These are phyloP conservation scores for Hycleus phaleratus DNA, from an alignment of 1,140 invertebrate genomes.

Conservation along the genomic window DNA sequence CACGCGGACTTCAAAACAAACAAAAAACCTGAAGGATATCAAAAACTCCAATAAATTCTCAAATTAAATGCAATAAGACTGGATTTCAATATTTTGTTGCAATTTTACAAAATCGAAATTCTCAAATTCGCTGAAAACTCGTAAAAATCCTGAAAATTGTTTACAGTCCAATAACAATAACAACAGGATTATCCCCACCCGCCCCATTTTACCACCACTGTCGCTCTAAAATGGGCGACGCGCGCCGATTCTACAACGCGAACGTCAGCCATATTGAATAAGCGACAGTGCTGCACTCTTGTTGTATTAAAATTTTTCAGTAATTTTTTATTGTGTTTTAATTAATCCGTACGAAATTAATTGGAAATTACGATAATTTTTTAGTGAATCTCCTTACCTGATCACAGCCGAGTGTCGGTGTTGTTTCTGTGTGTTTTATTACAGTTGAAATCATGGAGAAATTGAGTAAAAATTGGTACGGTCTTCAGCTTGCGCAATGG, in stretches of 20 bases:
- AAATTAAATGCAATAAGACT: not conserved
- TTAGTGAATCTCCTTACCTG: not conserved
- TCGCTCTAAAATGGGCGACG: not conserved
- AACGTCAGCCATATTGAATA: conserved; percentile 35
- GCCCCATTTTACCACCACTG: not conserved
- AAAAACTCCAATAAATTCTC: not conserved
- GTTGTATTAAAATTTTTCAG: conserved; percentile 1
- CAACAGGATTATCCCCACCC: conserved; percentile 13
- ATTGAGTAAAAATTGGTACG: not conserved
- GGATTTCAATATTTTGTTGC: not conserved
- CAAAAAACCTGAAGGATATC: not conserved
- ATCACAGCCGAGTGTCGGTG: not conserved
- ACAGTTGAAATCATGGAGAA: not conserved
- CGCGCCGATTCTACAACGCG: conserved; percentile 13
- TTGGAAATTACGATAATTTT: not conserved
- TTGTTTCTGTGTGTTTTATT: not conserved
- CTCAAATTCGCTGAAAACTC: not conserved
- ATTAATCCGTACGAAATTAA: not conserved
- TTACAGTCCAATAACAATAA: not conserved
- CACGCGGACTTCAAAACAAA: not conserved
- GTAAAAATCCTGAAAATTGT: not conserved
- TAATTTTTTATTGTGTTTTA: not conserved
- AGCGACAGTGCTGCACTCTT: conserved; percentile 31
- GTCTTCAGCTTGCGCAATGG: conserved; percentile 8
- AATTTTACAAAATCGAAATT: too few species aligned